Conservation (phyloP, 2,113 vertebrate species). For the Ariopsis seemanni region DNA sequence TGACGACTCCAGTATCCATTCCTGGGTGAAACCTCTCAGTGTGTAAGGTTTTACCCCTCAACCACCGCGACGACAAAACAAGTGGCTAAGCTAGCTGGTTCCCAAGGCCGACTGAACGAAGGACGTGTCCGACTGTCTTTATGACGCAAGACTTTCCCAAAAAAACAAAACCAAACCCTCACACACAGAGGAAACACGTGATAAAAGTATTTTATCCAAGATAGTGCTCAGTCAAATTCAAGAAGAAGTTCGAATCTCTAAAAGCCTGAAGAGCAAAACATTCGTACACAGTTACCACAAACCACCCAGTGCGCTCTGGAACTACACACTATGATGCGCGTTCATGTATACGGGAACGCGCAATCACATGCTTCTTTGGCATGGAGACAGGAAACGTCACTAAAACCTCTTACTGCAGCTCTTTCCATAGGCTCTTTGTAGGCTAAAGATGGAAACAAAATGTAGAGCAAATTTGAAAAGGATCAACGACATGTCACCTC, state of each 20-base stretch:
- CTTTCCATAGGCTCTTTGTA: neutral
- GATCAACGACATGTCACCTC: neutral
- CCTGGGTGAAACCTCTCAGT: slow-evolving; percentile 61
- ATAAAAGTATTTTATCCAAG: neutral
- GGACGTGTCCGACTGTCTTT: slow-evolving; percentile 47
- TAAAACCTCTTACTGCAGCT: neutral
- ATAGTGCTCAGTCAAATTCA: neutral
- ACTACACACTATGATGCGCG: slow-evolving; percentile 35
- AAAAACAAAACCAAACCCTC: neutral
- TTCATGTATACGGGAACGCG: slow-evolving; percentile 56
- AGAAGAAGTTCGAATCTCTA: slow-evolving; percentile 20
- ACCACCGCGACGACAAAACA: slow-evolving; percentile 28
- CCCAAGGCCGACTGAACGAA: slow-evolving; percentile 37
- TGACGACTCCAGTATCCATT: slow-evolving; percentile 78
- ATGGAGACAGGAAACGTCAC: neutral
- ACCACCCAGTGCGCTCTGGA: no score
- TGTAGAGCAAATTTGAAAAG: neutral
- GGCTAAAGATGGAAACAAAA: slow-evolving; percentile 12
- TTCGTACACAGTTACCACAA: neutral
- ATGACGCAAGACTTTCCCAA: neutral
- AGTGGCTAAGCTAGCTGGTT: slow-evolving; percentile 20
- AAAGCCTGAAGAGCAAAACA: slow-evolving; percentile 44
- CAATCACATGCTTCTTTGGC: slow-evolving; percentile 64
- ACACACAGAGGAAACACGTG: neutral
- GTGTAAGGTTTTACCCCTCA: slow-evolving; percentile 47